Percentiles rank a stretch among this genome's conserved stretches.
Conservation (phyloP, 1,140 invertebrate genomes). For the Bombus superbus region DNA sequence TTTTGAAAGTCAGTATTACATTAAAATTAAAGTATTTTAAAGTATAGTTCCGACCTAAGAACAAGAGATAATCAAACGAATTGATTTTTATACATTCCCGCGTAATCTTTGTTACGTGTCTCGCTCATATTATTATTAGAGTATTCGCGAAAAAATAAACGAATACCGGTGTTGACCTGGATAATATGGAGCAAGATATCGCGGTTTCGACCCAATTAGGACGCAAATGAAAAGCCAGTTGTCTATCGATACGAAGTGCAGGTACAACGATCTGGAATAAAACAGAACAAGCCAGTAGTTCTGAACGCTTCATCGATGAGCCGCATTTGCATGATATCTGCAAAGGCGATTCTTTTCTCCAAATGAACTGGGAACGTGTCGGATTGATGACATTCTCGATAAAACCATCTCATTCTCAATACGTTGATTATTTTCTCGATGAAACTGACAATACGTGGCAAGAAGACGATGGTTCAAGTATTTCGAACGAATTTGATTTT, state of each 20-base stretch:
- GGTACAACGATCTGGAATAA: neutral
- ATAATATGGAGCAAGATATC: neutral
- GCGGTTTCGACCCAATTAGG: slow-evolving; percentile 2
- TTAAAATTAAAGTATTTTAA: too few relatives aligned
- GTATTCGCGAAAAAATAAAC: neutral
- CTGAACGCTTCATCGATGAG: neutral
- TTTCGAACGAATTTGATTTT: neutral
- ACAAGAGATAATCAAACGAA: neutral
- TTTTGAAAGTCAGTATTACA: too few relatives aligned
- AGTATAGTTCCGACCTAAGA: too few relatives aligned
- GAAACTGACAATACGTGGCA: neutral
- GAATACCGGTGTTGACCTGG: neutral
- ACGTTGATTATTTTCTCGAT: neutral
- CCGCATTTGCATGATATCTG: neutral
- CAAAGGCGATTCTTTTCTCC: neutral
- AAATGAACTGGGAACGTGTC: too few relatives aligned
- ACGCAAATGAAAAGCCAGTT: neutral
- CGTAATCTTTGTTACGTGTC: neutral
- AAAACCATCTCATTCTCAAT: neutral
- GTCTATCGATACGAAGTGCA: neutral
- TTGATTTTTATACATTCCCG: neutral
- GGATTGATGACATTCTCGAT: neutral
- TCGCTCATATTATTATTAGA: neutral
- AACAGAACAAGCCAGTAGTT: neutral
- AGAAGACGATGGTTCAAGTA: neutral